phyloP scores from a whole-genome alignment of 2,797 vertebrate genomes.

The Chelmon rostratus region DNA sequence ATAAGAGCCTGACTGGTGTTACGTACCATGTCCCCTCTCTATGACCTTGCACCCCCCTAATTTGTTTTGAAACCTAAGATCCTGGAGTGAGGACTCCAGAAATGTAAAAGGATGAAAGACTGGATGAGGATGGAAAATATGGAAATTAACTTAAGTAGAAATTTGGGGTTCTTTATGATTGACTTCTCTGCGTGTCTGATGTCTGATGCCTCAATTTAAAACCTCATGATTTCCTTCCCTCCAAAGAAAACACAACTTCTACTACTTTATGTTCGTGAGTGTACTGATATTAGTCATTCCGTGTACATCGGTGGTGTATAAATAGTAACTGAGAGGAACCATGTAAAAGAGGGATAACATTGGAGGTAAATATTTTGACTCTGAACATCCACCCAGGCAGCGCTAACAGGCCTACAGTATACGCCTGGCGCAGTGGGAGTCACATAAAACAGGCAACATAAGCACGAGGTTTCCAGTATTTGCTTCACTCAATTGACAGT shows the following conservation, averaged over 20 bases:
- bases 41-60: slow-evolving; percentile 70
- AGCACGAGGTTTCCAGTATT: slow-evolving; percentile 62
- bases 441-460: slow-evolving; percentile 62
- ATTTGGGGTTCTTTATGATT: slow-evolving; percentile 44
- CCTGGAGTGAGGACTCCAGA: slow-evolving; percentile 53
- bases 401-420: slow-evolving; percentile 29
- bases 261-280: slow-evolving; percentile 44
- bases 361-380: slow-evolving; percentile 68
- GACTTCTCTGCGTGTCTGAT: slow-evolving; percentile 42
- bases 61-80: slow-evolving; percentile 77
- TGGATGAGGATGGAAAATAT: slow-evolving; percentile 57
- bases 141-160: slow-evolving; percentile 42
- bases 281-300: slow-evolving; percentile 41
- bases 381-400: slow-evolving; percentile 34
- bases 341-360: slow-evolving; percentile 60
- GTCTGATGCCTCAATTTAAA: slow-evolving; percentile 42
- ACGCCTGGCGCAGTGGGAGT: slow-evolving; percentile 52
- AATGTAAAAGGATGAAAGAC: slow-evolving; percentile 57
- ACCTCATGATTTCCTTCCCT: slow-evolving; percentile 21
- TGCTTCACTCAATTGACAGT: slow-evolving; percentile 75
- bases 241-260: slow-evolving; percentile 51
- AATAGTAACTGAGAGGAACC: slow-evolving; percentile 61
- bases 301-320: slow-evolving; percentile 53
- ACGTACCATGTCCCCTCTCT: slow-evolving; percentile 73
- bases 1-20: slow-evolving; percentile 70